These are phyloP conservation scores for Eristalis pertinax DNA, from an alignment of 2,888 invertebrate species.

Conservation along the genomic window DNA sequence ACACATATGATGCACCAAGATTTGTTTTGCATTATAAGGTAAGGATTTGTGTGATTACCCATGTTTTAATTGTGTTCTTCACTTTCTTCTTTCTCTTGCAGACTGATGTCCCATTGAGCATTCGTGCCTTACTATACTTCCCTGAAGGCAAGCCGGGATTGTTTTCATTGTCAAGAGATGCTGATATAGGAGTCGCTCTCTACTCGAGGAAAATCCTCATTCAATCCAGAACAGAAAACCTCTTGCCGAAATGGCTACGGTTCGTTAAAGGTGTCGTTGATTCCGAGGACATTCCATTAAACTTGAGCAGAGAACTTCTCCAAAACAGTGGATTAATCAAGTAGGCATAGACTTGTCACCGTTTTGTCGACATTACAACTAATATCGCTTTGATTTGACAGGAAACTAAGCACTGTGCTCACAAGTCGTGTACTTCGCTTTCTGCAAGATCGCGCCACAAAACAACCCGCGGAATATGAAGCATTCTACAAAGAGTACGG, in stretches of 20 bases:
- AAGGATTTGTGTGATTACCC: not conserved
- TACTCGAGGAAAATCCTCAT: conserved; percentile 97
- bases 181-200: conserved; percentile 92
- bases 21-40: conserved; percentile 94
- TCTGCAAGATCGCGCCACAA: conserved; percentile 91
- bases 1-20: conserved; percentile 92
- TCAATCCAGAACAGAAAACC: conserved; percentile 93
- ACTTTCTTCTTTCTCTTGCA: conserved; percentile 34
- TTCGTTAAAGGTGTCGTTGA: conserved; percentile 99
- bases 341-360: conserved; percentile 76
- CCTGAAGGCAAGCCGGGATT: conserved; percentile 96
- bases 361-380: not conserved
- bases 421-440: conserved; percentile 92
- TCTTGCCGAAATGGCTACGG: conserved; percentile 96
- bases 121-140: conserved; percentile 94
- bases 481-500: conserved; percentile 96
- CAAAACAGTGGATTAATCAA: conserved; percentile 96
- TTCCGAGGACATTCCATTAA: conserved; percentile 98
- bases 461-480: conserved; percentile 90
- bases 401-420: conserved; percentile 91
- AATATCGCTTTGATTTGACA: conserved; percentile 75
- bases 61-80: too few species aligned
- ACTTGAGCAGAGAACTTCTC: conserved; percentile 96
- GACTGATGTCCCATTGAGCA: conserved; percentile 90
- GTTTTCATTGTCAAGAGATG: conserved; percentile 94